Evolutionary conservation across 1,140 invertebrate species (phyloP), one percentile per base, ranked within the genome.

Genomic region (Propsilocerus akamusi): DNA sequence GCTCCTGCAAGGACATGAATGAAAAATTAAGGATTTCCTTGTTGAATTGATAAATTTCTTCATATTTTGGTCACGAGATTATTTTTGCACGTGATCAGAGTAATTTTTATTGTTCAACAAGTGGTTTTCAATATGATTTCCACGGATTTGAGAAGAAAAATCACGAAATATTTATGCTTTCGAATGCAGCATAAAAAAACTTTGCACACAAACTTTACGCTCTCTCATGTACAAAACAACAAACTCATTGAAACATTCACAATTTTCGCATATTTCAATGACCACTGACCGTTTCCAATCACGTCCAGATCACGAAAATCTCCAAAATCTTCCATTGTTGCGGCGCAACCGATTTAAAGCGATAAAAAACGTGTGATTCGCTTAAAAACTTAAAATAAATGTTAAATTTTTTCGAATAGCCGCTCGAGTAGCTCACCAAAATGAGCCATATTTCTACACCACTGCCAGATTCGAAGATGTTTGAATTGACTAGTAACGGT

Each of bases 1-100:
- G 92, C 90, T 48, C 91, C 91, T 82, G 62, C 8, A 37, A 17
- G 32, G 20, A 8, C 8, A 41, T 20, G 34, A 20, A 41, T 20
- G 22, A 17, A 41, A 37, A 41, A 22, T 20, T 41, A 2, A 41
- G 22, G 22, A 7, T 30, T 30, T 3, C 3, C 28, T 11, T 6
- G 6, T 11, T 11, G n/a, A 11, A n/a, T 30, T n/a, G n/a, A 30
- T n/a, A 30, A 30, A 3, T 30, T 30, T 30, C 28, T 17, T 17
- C 10, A 20, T n/a, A 17, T 41, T 14, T 20, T 20, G 17, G 34
- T 41, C 34, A 41, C 34, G 34, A 41, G 34, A 17, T 17, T 20
- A 6, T 41, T n/a, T n/a, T 4, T 41, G 34, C 34, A 41, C 17
- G 22, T 20, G 28, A 7, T 30, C 2, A 30, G 14, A 30, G 11